phyloP scores from a whole-genome alignment of 2,888 invertebrate species.

The Sarcophaga carnaria region DNA sequence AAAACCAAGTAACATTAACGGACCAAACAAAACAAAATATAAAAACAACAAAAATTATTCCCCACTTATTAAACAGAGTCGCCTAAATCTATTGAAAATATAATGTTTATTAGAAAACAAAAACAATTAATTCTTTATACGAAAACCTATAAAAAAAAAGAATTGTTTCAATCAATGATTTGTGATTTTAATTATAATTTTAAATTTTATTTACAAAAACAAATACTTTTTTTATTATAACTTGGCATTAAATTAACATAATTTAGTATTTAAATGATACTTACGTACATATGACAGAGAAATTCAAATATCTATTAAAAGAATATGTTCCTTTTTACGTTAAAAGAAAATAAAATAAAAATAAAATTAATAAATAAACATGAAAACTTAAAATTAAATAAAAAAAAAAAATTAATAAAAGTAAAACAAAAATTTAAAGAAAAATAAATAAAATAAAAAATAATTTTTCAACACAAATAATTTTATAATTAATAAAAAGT shows the following conservation, averaged over 20 bases:
- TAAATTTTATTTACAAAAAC: background rate
- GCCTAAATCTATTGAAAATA: constrained; percentile 75
- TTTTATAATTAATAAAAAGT: constrained; percentile 46
- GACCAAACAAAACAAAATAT: constrained; percentile 50
- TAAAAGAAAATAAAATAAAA: constrained; percentile 37
- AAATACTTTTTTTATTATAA: background rate
- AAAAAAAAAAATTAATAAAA: constrained; percentile 2
- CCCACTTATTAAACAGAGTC: constrained; percentile 78
- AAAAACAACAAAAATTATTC: constrained; percentile 35
- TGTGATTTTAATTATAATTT: constrained; percentile 75
- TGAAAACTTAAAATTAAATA: background rate
- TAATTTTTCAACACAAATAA: constrained; percentile 10
- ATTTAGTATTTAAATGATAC: constrained; percentile 8
- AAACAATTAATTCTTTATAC: background rate
- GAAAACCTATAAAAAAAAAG: constrained; percentile 51
- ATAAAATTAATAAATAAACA: constrained; percentile 9
- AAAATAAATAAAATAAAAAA: background rate
- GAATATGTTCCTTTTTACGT: constrained; percentile 66
- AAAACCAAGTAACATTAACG: constrained; percentile 59
- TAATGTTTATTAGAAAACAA: background rate
- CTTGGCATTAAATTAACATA: background rate
- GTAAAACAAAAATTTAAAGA: background rate
- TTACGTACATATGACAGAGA: constrained; percentile 35
- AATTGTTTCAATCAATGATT: constrained; percentile 80
- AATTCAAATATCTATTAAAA: constrained; percentile 39